Evolutionary conservation across 2,113 vertebrate species (phyloP), one percentile per base, ranked within the genome.

Genomic region (Pleuronectes platessa): DNA sequence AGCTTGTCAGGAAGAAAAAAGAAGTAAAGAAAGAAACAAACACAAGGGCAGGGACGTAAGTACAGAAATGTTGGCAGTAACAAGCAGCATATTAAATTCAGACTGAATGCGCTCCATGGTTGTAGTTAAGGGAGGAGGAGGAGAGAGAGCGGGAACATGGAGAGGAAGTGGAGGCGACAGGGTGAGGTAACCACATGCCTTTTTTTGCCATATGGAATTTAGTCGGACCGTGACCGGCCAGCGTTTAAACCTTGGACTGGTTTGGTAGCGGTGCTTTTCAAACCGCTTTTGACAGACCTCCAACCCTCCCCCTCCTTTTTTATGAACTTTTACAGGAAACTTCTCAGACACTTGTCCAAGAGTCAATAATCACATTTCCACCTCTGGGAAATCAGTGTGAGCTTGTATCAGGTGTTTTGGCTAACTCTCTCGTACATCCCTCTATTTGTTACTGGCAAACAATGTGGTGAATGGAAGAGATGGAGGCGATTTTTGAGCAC

Each of bases 161-260:
- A 78, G 76, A 88, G 81, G 81, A 88, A 84, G 83, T 83, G 62
- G 68, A 81, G 70, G 83, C 62, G 85, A 85, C 76, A 23, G 71
- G 74, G 69, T 82, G 86, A 89, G 79, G 69, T 76, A 83, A 88
- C 81, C 77, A 15, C 76, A 76, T 73, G 65, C 42, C 47, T 79
- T 51, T 51, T 51, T 54, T 45, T 79, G 76, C 90, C 86, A 90
- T 82, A 89, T 83, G 77, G 85, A 79, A 70, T 51, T 12, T 37
- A 60, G 74, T 76, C 26, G n/a, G 82, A 74, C 76, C 49, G 55
- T 74, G 79, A 85, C 81, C 15, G 4, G 61, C 66, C 58, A 68
- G 26, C 18, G 14, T 80, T 88, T 82, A 88, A 88, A 83, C 73
- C 82, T 82, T 78, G 45, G 65, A 81, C 87, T 71, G 40, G 72